Evolutionary conservation across 2,797 vertebrate genomes (phyloP).

Genomic region (Alauda arvensis): DNA sequence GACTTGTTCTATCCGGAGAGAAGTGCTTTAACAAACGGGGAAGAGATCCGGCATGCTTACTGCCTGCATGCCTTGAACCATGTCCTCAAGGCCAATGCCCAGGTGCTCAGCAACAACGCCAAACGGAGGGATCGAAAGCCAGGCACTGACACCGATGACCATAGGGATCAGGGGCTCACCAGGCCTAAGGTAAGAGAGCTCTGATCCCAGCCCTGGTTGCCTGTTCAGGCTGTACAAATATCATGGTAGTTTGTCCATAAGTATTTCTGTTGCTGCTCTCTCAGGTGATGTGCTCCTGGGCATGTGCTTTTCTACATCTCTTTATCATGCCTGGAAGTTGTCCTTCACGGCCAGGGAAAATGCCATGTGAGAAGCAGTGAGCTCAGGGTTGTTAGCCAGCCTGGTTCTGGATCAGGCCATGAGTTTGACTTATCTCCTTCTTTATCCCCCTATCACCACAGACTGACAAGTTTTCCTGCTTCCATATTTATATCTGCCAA

Average conservation of each 20-base stretch:
- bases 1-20: constrained; percentile 88
- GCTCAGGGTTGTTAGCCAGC: neutral
- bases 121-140: constrained; percentile 73
- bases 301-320: neutral
- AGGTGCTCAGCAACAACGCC: constrained; percentile 86
- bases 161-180: constrained; percentile 92
- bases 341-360: neutral
- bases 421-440: neutral
- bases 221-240: neutral
- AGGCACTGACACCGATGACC: constrained; percentile 73
- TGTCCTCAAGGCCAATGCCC: constrained; percentile 89
- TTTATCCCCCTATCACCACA: neutral
- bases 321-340: neutral
- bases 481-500: neutral
- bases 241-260: neutral
- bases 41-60: constrained; percentile 82
- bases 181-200: constrained; percentile 86
- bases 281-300: neutral
- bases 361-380: neutral
- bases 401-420: neutral
- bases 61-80: constrained; percentile 93
- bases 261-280: neutral
- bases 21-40: constrained; percentile 76
- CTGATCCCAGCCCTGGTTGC: accelerated
- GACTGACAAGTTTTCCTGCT: neutral